Base-by-base conservation (phyloP, 2,888 invertebrate genomes). In the Mythimna vitellina region DNA sequence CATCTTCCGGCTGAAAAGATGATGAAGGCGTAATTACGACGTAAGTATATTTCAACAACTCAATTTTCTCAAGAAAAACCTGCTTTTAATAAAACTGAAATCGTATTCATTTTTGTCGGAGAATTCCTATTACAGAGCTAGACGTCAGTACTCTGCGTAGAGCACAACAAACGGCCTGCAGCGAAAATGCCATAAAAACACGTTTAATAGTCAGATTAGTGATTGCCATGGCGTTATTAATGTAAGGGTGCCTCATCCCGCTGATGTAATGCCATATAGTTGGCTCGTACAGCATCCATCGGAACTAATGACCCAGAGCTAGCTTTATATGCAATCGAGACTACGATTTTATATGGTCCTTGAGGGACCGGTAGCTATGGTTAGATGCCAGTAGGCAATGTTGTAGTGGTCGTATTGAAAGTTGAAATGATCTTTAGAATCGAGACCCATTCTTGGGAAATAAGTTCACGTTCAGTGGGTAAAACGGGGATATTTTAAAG, bases 191-290 rank as follows among this genome's bases (percentile, higher is more conserved):
- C 22, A 81, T 81, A 73, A 72, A 80, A 81, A 70, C 53, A 56
- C 64, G 49, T 73, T 78, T 82, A 62, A 78, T 70, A 22, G 42
- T 10, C 53, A 61, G 72, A 81, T 81, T 78, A 78, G 65, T 67
- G 49, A 78, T 78, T 51, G 54, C 63, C 22, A 61, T 67, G 51
- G 61, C 38, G 49, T 70, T 73, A 82, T 64, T 57, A 80, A 49
- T 46, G 61, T 38, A 46, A 29, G 35, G 49, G 57, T 64, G 61
- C 60, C 10, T n/a, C 64, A 73, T 57, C 49, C 57, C 5, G 20
- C 63, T 64, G 64, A 78, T 14, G 49, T 80, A 81, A 80, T 81
- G 2, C 53, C 64, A 78, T 72, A 32, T 46, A 78, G 62, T 64
- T 63, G 54, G 35, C n/a, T 67, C 22, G 29, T 56, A 46, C 10